Percentiles rank a stretch among this genome's conserved stretches.
Conservation (phyloP, 2,113 vertebrate species). For the Lepus americanus region DNA sequence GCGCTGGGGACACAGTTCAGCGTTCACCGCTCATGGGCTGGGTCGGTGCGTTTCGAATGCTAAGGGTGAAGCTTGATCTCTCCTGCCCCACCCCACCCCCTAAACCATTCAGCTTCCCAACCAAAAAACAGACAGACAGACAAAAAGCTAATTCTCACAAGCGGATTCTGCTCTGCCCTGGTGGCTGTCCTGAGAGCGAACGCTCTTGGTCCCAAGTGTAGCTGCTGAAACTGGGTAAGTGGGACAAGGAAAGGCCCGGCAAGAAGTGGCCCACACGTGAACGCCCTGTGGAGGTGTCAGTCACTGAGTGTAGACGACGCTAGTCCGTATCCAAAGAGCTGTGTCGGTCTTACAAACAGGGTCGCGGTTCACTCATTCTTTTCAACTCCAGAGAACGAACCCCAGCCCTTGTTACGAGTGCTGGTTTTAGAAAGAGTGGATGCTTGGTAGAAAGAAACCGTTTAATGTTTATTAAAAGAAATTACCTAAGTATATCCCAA, state of each 20-base stretch:
- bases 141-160: neutral
- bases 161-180: neutral
- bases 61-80: neutral
- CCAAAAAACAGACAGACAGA: neutral
- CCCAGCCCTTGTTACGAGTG: constrained; percentile 26
- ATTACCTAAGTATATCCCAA: constrained; percentile 20
- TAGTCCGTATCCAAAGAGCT: neutral
- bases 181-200: neutral
- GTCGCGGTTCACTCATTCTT: constrained; percentile 36
- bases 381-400: constrained; percentile 39
- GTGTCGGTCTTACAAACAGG: constrained; percentile 65
- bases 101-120: neutral
- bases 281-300: neutral
- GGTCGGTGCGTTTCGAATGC: neutral
- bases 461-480: constrained; percentile 53
- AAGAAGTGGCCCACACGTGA: constrained; percentile 21
- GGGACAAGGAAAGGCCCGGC: neutral
- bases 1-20: neutral
- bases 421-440: constrained; percentile 43
- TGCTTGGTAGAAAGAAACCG: constrained; percentile 59
- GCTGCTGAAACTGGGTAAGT: neutral
- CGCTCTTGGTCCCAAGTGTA: neutral
- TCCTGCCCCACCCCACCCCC: no score
- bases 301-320: neutral
- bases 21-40: neutral